phyloP scores from a whole-genome alignment of 2,888 invertebrate genomes.

The Noctua fimbriata region DNA sequence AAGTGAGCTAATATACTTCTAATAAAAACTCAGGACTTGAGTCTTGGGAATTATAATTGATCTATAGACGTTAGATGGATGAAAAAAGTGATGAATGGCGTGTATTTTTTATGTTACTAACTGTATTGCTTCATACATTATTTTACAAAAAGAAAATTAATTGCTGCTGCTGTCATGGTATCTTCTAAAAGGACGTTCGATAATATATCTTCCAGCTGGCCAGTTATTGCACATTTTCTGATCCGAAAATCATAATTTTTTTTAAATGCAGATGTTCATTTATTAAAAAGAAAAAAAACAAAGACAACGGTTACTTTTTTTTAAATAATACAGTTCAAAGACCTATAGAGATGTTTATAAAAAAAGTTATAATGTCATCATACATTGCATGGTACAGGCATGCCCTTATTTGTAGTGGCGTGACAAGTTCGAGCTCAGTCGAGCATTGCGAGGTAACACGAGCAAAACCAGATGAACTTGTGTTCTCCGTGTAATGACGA shows the following conservation, averaged over 20 bases:
- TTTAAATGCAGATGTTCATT: slow-evolving; percentile 9
- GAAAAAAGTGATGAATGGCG: slow-evolving; percentile 43
- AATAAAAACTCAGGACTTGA: slow-evolving; percentile 32
- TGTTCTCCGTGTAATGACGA: slow-evolving; percentile 48
- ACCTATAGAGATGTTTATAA: slow-evolving; percentile 77
- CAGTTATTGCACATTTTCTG: slow-evolving; percentile 1
- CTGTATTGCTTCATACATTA: slow-evolving; percentile 20
- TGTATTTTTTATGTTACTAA: slow-evolving; percentile 31
- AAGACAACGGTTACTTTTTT: slow-evolving; percentile 49
- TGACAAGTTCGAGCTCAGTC: slow-evolving; percentile 65
- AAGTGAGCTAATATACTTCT: slow-evolving; percentile 4
- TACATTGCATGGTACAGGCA: slow-evolving; percentile 71
- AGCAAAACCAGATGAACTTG: slow-evolving; percentile 61
- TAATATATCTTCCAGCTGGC: slow-evolving; percentile 1
- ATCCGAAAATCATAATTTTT: slow-evolving; percentile 19
- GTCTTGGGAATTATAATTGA: slow-evolving; percentile 41
- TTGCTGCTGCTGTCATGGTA: neutral
- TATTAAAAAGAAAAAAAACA: neutral
- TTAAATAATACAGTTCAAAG: slow-evolving; percentile 79
- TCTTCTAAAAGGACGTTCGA: neutral
- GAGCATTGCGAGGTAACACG: slow-evolving; percentile 63
- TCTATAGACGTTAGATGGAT: slow-evolving; percentile 21
- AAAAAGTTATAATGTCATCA: slow-evolving; percentile 81
- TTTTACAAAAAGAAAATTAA: slow-evolving; percentile 31
- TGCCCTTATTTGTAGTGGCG: slow-evolving; percentile 82